phyloP scores from a whole-genome alignment of 2,888 invertebrate species.

The Amaurobius ferox region DNA sequence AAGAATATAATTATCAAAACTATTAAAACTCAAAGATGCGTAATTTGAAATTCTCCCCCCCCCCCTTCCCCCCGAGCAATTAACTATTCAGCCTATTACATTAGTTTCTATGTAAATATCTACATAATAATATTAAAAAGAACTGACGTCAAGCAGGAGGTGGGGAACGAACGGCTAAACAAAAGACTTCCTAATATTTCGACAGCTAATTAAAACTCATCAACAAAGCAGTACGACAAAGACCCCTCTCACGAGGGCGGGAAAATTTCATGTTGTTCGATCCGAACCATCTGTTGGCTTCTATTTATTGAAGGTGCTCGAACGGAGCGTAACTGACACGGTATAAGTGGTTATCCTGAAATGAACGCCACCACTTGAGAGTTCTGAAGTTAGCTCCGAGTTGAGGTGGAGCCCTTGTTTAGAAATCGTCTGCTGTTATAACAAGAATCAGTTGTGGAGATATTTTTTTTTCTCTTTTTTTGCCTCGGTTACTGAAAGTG shows the following conservation, averaged over 20 bases:
- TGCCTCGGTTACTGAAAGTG: background rate
- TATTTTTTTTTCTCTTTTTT: background rate
- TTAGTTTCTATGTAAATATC: background rate
- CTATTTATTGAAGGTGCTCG: background rate
- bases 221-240: background rate
- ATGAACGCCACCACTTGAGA: background rate
- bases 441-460: background rate
- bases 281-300: constrained; percentile 13
- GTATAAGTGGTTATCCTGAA: constrained; percentile 3
- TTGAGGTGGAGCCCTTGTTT: background rate
- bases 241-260: background rate
- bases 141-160: background rate
- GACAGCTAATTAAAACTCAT: constrained; percentile 21
- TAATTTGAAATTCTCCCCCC: background rate
- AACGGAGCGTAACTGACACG: constrained; percentile 18
- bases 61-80: background rate
- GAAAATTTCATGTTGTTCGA: constrained; percentile 10
- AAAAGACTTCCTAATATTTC: background rate
- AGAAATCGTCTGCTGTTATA: background rate
- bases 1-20: too few relatives aligned
- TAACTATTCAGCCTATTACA: background rate
- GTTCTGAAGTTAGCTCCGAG: background rate
- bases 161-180: background rate
- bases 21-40: background rate
- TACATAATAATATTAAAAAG: background rate